phyloP scores from a whole-genome alignment of 2,888 invertebrate genomes.

The Rambutsinella grinnellia region DNA sequence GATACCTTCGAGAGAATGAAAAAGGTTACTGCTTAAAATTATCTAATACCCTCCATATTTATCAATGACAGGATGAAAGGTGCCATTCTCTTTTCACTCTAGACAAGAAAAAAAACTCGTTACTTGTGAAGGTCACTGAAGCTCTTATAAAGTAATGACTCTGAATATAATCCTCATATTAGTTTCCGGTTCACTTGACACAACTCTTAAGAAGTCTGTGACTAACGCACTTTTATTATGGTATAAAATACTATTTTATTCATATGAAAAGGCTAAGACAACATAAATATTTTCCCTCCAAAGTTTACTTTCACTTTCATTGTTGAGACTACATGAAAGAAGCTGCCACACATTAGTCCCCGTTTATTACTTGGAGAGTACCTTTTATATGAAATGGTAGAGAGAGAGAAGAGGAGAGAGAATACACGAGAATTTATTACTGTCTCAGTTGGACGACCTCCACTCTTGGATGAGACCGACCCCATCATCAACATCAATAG shows the following conservation, averaged over 20 bases:
- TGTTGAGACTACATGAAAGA: background rate
- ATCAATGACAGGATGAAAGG: background rate
- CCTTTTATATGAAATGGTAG: too few species aligned
- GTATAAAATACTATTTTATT: background rate
- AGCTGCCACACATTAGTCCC: background rate
- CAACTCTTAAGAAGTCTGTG: too few species aligned
- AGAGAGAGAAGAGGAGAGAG: background rate
- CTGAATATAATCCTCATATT: too few species aligned
- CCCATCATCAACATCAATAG: conserved; percentile 1
- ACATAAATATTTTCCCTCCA: background rate
- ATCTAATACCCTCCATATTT: too few species aligned
- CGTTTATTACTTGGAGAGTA: too few species aligned
- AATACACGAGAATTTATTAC: conserved; percentile 16
- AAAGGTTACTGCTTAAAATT: background rate
- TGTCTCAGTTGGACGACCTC: conserved; percentile 28
- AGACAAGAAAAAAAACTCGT: too few species aligned
- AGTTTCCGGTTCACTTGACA: too few species aligned
- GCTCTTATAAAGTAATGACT: background rate
- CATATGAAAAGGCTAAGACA: background rate
- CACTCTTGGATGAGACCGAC: conserved; percentile 14
- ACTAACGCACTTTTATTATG: background rate
- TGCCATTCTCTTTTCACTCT: too few species aligned
- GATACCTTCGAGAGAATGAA: background rate
- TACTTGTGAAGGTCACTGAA: background rate
- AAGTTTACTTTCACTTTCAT: background rate